Conservation (phyloP, 2,888 invertebrate species). For the Kuschelorhynchus macadamiae region DNA sequence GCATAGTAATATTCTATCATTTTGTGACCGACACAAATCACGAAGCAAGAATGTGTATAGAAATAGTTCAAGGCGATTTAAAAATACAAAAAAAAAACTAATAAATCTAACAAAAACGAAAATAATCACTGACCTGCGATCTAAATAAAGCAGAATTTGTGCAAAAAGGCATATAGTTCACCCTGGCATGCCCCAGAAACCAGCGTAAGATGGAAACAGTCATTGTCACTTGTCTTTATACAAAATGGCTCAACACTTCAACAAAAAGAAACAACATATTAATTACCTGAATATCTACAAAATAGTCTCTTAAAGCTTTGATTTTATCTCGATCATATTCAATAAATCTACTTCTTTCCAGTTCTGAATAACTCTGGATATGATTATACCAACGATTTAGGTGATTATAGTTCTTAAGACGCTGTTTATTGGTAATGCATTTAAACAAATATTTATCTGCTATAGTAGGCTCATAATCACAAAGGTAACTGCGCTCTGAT, state of each 20-base stretch:
- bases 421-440: slow-evolving; percentile 11
- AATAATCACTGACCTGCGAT: slow-evolving; percentile 66
- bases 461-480: slow-evolving; percentile 72
- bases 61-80: too few relatives aligned
- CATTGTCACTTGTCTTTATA: slow-evolving; percentile 33
- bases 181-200: slow-evolving; percentile 64
- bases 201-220: slow-evolving; percentile 58
- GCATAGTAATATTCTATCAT: too few relatives aligned
- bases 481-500: slow-evolving; percentile 72
- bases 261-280: slow-evolving; percentile 54
- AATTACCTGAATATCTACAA: slow-evolving; percentile 61
- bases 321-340: slow-evolving; percentile 66
- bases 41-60: too few relatives aligned
- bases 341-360: slow-evolving; percentile 70
- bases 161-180: slow-evolving; percentile 54
- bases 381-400: slow-evolving; percentile 75
- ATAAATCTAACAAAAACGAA: slow-evolving; percentile 49
- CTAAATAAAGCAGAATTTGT: slow-evolving; percentile 57
- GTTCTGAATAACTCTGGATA: slow-evolving; percentile 73
- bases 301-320: slow-evolving; percentile 60
- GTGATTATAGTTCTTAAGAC: slow-evolving; percentile 58
- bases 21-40: too few relatives aligned
- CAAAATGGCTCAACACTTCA: slow-evolving; percentile 55
- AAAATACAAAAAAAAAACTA: too few relatives aligned
- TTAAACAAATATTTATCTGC: slow-evolving; percentile 69